Base-by-base conservation (phyloP, 2,888 invertebrate genomes). In the Andrena hattorfiana region DNA sequence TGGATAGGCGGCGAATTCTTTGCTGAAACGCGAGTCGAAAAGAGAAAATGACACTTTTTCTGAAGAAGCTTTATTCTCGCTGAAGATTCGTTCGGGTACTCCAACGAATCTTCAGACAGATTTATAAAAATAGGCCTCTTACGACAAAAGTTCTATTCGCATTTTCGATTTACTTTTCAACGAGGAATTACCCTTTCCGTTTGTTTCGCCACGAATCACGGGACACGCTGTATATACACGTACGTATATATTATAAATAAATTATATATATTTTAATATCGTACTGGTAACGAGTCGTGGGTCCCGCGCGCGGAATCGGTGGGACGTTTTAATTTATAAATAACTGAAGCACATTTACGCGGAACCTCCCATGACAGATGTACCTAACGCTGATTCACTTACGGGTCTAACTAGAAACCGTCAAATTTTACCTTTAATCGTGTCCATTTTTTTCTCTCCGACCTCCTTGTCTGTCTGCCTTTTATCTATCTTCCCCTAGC, bases 291-390 rank as follows among this genome's bases (percentile, higher is more conserved):
- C 59, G 51, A 67, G 23, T 63, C 70, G 56, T 75, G 56, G 59
- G 54, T 76, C 71, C 48, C 16, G 49, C 56, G 35, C 49, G 54
- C 63, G 78, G 35, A 60, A 80, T 76, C 68, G 71, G 71, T 67
- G 75, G 81, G 71, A 76, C 71, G 23, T 75, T 71, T 76, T 86
- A 81, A 85, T 85, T 87, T 86, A 83, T 81, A 60, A 85, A 81
- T 83, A 81, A 56, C 56, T 64, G 66, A 82, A 79, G 62, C 75
- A 82, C 76, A 84, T 81, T 35, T 77, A 70, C 69, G 56, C 67
- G 76, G 59, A 77, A 75, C 75, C 78, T 81, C 77, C 81, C 78
- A 80, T 83, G 80, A 84, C 81, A 85, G 67, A 62, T 83, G 83
- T 86, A 85, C 79, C 79, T 85, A 87, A 84, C 23, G 60, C 69